A percentile compares a stretch with the other conserved stretches of the same genome.
phyloP scores from a whole-genome alignment of 2,113 vertebrate species.

The Picathartes gymnocephalus region DNA sequence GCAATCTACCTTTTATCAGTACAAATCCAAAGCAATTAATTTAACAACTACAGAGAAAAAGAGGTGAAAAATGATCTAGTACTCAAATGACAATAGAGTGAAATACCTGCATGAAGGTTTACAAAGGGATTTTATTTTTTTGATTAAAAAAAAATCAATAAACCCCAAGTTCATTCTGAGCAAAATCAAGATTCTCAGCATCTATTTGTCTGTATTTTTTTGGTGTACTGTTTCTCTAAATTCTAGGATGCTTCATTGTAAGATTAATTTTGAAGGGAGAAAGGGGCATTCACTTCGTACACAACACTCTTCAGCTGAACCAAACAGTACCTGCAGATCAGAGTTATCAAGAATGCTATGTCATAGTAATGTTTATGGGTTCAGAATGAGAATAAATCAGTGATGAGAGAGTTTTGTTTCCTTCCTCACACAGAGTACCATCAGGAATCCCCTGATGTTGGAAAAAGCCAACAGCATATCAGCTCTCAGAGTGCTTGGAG shows the following conservation, averaged over 20 bases:
- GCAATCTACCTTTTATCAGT: neutral
- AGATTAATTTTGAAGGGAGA: neutral
- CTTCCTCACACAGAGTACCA: neutral
- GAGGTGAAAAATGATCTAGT: neutral
- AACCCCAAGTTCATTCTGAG: neutral
- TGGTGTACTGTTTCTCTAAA: neutral
- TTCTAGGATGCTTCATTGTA: neutral
- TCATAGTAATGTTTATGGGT: neutral
- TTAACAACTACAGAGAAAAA: neutral
- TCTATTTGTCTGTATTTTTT: neutral
- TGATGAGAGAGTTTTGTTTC: neutral
- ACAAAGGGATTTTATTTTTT: neutral
- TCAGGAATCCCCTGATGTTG: neutral
- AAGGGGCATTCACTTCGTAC: neutral
- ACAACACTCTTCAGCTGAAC: neutral
- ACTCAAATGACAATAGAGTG: neutral
- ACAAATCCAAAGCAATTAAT: neutral
- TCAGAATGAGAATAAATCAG: neutral
- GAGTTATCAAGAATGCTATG: accelerated
- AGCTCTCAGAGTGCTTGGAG: neutral
- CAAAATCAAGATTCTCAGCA: neutral
- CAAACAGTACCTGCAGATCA: neutral
- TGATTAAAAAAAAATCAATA: neutral
- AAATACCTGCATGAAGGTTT: neutral
- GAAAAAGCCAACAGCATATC: neutral